These are phyloP conservation scores for Agrotis clavis DNA, from an alignment of 2,888 invertebrate species.

Conservation along the genomic window DNA sequence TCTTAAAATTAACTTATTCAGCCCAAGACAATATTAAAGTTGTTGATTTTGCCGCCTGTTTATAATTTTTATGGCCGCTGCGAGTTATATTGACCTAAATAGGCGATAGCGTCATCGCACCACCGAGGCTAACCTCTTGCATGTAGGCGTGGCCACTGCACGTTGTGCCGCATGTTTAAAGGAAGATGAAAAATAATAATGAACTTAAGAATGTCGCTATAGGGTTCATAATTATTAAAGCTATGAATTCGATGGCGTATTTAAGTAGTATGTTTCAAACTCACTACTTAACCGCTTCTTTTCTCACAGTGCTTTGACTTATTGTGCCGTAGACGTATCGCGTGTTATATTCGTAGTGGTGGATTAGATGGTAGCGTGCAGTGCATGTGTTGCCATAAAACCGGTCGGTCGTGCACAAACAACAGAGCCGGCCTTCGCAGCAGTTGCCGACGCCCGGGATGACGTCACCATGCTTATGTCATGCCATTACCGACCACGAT, in stretches of 20 bases:
- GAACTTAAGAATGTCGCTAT: slow-evolving; percentile 28
- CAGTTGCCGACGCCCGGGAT: slow-evolving; percentile 85
- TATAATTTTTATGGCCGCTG: slow-evolving; percentile 83
- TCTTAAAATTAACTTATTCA: slow-evolving; percentile 26
- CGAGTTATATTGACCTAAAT: slow-evolving; percentile 88
- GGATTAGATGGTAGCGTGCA: slow-evolving; percentile 66
- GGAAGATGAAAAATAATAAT: slow-evolving; percentile 43
- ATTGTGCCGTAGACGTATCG: slow-evolving; percentile 59
- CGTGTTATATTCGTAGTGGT: slow-evolving; percentile 71
- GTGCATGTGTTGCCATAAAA: slow-evolving; percentile 81
- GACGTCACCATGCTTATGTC: slow-evolving; percentile 90
- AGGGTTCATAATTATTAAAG: slow-evolving; percentile 37
- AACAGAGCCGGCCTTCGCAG: slow-evolving; percentile 86
- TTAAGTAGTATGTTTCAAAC: slow-evolving; percentile 37
- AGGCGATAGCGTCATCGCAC: slow-evolving; percentile 84
- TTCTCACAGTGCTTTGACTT: slow-evolving; percentile 44
- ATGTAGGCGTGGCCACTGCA: slow-evolving; percentile 81
- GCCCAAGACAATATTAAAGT: slow-evolving; percentile 48
- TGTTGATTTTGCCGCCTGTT: slow-evolving; percentile 60
- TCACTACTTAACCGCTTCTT: slow-evolving; percentile 34
- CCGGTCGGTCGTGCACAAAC: slow-evolving; percentile 83
- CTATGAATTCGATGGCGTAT: slow-evolving; percentile 17
- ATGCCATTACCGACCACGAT: slow-evolving; percentile 79
- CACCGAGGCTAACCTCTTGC: slow-evolving; percentile 75
- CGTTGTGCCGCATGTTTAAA: slow-evolving; percentile 41